These are phyloP conservation scores for Bombus cullumanus DNA, from an alignment of 1,140 invertebrate genomes.

Conservation along the genomic window DNA sequence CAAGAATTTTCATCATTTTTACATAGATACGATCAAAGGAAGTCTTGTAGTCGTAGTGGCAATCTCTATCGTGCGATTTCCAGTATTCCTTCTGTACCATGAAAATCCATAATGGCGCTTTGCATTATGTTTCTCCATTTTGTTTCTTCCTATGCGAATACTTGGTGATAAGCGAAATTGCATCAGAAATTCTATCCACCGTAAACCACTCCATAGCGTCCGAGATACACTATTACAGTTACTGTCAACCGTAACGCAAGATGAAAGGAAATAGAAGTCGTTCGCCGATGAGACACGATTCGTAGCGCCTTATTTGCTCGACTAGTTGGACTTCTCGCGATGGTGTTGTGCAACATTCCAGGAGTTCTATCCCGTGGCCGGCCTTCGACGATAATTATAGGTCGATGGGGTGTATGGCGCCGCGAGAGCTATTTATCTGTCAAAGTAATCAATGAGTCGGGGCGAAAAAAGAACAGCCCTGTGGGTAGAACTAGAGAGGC, in stretches of 20 bases:
- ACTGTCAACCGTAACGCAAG: neutral
- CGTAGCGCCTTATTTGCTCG: conserved; percentile 2
- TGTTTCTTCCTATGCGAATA: neutral
- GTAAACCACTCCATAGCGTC: too few species aligned
- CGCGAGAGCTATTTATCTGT: conserved; percentile 37
- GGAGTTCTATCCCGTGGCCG: neutral
- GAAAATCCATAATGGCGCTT: neutral
- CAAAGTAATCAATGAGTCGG: conserved; percentile 41
- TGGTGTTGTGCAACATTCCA: conserved; percentile 18
- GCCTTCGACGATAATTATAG: conserved; percentile 39
- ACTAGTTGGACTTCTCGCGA: neutral
- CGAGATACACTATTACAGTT: neutral
- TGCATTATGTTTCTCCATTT: neutral
- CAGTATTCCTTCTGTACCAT: neutral
- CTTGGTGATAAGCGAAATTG: neutral
- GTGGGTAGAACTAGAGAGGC: neutral
- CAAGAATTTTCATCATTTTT: neutral
- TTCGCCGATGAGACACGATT: neutral
- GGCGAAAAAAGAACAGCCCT: neutral
- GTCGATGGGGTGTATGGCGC: conserved; percentile 18
- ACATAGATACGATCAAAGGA: neutral
- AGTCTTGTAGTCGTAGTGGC: neutral
- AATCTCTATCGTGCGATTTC: neutral
- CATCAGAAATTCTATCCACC: neutral
- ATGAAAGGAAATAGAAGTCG: neutral